Evolutionary conservation across 2,888 invertebrate genomes (phyloP).

Genomic region (Himalopsyche tibetana): DNA sequence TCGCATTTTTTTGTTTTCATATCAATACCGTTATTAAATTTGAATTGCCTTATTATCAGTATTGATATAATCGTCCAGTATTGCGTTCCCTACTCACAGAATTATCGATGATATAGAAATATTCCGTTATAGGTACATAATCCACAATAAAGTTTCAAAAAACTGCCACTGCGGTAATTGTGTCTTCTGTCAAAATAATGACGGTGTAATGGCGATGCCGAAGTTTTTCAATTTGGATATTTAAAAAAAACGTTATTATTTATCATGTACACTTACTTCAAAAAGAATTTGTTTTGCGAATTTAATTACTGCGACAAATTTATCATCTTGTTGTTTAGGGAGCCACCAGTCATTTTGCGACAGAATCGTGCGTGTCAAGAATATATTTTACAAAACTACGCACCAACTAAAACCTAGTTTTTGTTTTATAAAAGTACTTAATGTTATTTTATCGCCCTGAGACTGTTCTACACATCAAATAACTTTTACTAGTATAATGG

Average conservation of each 20-base stretch:
- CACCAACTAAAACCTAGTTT: neutral
- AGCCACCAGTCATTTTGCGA: neutral
- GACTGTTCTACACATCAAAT: too few species aligned
- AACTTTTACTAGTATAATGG: too few species aligned
- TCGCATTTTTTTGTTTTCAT: too few species aligned
- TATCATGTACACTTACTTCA: constrained; percentile 8
- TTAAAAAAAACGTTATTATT: constrained; percentile 5
- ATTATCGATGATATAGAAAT: neutral
- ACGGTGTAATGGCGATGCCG: constrained; percentile 15
- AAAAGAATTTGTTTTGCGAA: constrained; percentile 1
- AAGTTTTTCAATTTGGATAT: constrained; percentile 5
- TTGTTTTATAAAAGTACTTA: neutral
- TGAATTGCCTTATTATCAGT: too few species aligned
- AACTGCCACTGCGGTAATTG: neutral
- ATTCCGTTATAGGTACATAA: neutral
- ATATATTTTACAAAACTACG: neutral
- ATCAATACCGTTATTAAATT: too few species aligned
- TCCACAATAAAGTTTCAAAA: neutral
- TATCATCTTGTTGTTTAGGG: constrained; percentile 3
- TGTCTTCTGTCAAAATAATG: constrained; percentile 15
- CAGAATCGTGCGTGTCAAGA: constrained; percentile 1
- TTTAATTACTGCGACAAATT: constrained; percentile 39
- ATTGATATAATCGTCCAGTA: too few species aligned
- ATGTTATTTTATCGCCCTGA: too few species aligned
- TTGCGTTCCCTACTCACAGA: neutral